Evolutionary conservation across 2,888 invertebrate species (phyloP).

Genomic region (Zele albiditarsus): DNA sequence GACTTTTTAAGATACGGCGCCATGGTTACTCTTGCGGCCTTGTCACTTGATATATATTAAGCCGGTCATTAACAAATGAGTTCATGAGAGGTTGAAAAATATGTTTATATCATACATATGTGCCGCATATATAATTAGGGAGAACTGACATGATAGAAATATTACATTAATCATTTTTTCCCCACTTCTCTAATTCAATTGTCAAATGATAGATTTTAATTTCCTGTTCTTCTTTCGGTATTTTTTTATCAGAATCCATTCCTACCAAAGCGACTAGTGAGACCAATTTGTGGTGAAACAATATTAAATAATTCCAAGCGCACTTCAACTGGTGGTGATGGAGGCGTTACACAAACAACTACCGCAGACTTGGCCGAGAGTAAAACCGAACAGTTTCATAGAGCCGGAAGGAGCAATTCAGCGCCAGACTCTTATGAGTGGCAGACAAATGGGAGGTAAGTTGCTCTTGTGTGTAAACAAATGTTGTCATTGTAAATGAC

Average conservation of each 20-base stretch:
- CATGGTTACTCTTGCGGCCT: conserved; percentile 39
- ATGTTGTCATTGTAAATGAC: background rate
- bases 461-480: background rate
- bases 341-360: conserved; percentile 40
- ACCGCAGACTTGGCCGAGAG: conserved; percentile 62
- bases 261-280: conserved; percentile 60
- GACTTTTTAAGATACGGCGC: conserved; percentile 4
- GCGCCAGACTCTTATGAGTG: conserved; percentile 82
- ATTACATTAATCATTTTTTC: background rate
- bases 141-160: background rate
- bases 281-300: conserved; percentile 62
- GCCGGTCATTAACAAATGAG: conserved; percentile 54
- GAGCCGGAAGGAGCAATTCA: conserved; percentile 82
- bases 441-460: conserved; percentile 66
- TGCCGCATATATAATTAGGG: background rate
- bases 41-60: conserved; percentile 50
- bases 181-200: background rate
- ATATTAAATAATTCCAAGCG: conserved; percentile 50
- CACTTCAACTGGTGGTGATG: conserved; percentile 42
- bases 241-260: conserved; percentile 76
- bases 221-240: background rate
- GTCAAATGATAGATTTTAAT: background rate
- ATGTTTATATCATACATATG: background rate
- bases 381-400: conserved; percentile 75
- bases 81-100: conserved; percentile 53